Evolutionary conservation across 2,888 invertebrate species (phyloP), one percentile per base, ranked within the genome.

Genomic region (Ectemnius continuus): DNA sequence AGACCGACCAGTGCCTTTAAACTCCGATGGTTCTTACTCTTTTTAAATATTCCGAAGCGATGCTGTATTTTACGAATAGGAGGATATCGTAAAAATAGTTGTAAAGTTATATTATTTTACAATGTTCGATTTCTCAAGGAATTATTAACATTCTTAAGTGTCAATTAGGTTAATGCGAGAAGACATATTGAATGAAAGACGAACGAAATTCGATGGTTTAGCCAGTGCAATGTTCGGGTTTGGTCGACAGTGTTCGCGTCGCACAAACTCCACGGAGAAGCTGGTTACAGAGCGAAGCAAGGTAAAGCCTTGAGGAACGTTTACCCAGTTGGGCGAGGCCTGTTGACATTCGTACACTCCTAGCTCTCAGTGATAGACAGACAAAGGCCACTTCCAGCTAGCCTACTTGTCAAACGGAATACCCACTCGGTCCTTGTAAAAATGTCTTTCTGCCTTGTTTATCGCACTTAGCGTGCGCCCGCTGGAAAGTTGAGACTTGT

Each of bases 271-370:
- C 48, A 18, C 69, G 13, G 52, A 80, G 81, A 79, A 78, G 83
- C 76, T 75, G 71, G 72, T 57, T 14, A 58, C 63, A 63, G 36
- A 46, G 60, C 64, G 67, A 68, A 82, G 72, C 78, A 70, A 73
- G 78, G 75, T 74, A 81, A 82, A 83, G 76, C 83, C 83, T 82
- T 83, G 83, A 70, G 75, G 76, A 63, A 47, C 81, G 82, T 82
- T 82, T 82, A 78, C 65, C 59, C 26, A 59, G 48, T 23, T 75
- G 78, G 82, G 83, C 70, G 79, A 76, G 81, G 70, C 71, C 57
- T 83, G 75, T 82, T 82, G 83, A 82, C 82, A 78, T 66, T 78
- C 78, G 82, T 81, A 76, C 81, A 78, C 81, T 83, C 81, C 81
- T 81, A 75, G 70, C 62, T 72, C 36, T 36, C 70, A 73, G 66